phyloP scores from a whole-genome alignment of 1,140 invertebrate genomes.

The Sinonovacula constricta region DNA sequence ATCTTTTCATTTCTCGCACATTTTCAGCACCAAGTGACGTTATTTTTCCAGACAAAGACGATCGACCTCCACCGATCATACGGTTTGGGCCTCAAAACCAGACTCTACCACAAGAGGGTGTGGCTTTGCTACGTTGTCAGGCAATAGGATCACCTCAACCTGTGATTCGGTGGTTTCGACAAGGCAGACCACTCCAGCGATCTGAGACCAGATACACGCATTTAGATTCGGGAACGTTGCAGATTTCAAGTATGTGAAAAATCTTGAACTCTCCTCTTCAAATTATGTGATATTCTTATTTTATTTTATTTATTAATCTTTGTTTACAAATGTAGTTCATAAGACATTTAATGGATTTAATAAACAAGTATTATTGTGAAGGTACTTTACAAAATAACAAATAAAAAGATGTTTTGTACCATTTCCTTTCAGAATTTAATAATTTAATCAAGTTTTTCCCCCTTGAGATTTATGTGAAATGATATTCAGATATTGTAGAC shows the following conservation, averaged over 20 bases:
- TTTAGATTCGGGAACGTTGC: constrained; percentile 85
- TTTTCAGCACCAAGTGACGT: constrained; percentile 40
- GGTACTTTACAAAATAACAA: no score
- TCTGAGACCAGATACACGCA: constrained; percentile 82
- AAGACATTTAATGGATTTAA: no score
- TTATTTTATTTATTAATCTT: no score
- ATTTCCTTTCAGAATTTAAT: no score
- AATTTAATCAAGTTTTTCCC: no score
- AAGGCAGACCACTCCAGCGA: constrained; percentile 82
- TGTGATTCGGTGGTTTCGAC: constrained; percentile 89
- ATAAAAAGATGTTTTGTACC: no score
- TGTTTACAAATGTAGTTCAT: no score
- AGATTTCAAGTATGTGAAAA: constrained; percentile 88
- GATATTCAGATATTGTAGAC: no score
- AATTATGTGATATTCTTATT: no score
- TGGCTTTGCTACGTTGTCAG: constrained; percentile 90
- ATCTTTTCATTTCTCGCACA: constrained; percentile 35
- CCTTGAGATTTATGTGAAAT: no score
- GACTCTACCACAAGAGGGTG: constrained; percentile 89
- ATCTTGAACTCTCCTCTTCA: no score
- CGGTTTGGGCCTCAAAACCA: constrained; percentile 93
- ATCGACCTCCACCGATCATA: constrained; percentile 88
- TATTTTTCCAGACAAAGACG: constrained; percentile 66
- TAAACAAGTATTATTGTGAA: no score
- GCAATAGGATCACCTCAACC: constrained; percentile 85